phyloP scores from a whole-genome alignment of 2,888 invertebrate genomes.

The Dasypolia templi region DNA sequence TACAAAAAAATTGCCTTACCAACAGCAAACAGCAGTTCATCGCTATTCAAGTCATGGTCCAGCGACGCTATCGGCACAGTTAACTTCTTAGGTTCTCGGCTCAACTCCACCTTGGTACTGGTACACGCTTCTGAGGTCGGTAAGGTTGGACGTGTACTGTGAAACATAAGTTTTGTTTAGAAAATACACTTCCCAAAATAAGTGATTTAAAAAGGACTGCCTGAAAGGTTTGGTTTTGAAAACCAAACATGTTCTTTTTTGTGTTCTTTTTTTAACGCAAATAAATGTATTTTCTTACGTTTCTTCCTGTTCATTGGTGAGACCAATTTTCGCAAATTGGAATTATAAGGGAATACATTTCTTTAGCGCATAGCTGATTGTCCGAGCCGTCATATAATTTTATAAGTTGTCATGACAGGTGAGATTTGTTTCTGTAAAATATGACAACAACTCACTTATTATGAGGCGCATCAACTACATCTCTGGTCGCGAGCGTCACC shows the following conservation, averaged over 20 bases:
- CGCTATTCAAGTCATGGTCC: conserved; percentile 92
- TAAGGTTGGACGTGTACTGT: conserved; percentile 68
- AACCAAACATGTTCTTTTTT: neutral
- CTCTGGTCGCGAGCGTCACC: conserved; percentile 92
- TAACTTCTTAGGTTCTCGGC: conserved; percentile 82
- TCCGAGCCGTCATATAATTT: neutral
- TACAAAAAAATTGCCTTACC: conserved; percentile 75
- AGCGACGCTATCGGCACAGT: conserved; percentile 92
- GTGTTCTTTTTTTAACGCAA: no score
- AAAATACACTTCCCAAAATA: neutral
- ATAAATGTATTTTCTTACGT: no score
- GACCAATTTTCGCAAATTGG: neutral
- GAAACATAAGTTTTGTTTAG: no score
- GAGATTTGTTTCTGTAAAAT: no score
- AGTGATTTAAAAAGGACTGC: no score
- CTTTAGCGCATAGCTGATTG: neutral
- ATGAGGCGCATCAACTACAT: conserved; percentile 62
- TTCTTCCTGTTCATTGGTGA: neutral
- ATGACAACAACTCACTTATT: conserved; percentile 45
- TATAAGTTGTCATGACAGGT: neutral
- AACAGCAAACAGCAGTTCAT: conserved; percentile 92
- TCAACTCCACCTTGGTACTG: conserved; percentile 76
- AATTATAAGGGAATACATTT: neutral
- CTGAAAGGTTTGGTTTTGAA: neutral
- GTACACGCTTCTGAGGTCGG: conserved; percentile 75